Base-by-base conservation (phyloP, 2,113 vertebrate genomes). In the Eurystomus gularis region DNA sequence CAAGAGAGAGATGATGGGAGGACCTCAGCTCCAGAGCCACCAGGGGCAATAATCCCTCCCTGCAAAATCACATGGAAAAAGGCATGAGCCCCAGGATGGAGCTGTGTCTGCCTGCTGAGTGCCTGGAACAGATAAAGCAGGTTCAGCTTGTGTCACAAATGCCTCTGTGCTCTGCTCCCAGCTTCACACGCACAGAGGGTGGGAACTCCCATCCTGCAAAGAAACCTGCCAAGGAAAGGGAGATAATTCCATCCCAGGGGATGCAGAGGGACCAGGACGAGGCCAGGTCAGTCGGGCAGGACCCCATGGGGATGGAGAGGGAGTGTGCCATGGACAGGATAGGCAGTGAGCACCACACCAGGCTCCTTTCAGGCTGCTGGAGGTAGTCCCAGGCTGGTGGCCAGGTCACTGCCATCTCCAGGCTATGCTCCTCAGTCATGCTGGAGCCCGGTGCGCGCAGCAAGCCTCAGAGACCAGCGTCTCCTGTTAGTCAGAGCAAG, bases 301-400 rank as follows among this genome's bases (percentile, higher is more conserved):
- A 61, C 15, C 15, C 28, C n/a, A 15, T 0, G 0, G 28, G 42
- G 23, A 21, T 6, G 13, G 13, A 12, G 23, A 62, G 7, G 12
- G 25, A 60, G 16, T 0, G 0, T 37, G 86, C 21, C 33, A 15
- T 7, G 6, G 13, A 18, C 9, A 0, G 33, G 23, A 14, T 44
- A 52, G 39, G 46, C 62, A 88, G 61, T 1, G 0, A 39, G 37
- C 15, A 68, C 51, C 51, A 17, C 0, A 1, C 3, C 4, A 1
- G 60, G 40, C 35, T 81, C 26, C 57, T 76, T 28, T 13, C 52
- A 65, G 21, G 62, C 21, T 48, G n/a, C 13, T 29, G 44, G 52
- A 66, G 26, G 46, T 37, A 33, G 44, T 44, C 52, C 46, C 17
- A n/a, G 57, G 14, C 51, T 62, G 23, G 42, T 37, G 73, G 17